Conservation (phyloP, 53 echinoderm and acorn worm genomes). For the Astropecten irregularis region DNA sequence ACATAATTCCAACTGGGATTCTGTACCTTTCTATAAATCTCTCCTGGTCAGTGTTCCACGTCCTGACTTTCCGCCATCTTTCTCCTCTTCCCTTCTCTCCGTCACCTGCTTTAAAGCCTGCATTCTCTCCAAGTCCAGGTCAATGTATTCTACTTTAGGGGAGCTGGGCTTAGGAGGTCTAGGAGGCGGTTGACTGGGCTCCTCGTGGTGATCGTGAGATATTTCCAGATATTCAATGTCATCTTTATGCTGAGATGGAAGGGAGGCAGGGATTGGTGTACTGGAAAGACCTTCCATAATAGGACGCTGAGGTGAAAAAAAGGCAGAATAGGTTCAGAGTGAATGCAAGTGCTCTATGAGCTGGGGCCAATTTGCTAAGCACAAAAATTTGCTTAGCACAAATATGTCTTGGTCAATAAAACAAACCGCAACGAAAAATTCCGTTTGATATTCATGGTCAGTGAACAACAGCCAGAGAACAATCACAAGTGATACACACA, state of each 20-base stretch:
- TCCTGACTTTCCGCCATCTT: conserved; percentile 18
- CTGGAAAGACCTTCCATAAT: conserved; percentile 27
- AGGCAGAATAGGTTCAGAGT: too few species aligned
- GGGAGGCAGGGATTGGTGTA: conserved; percentile 56
- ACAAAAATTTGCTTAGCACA: too few species aligned
- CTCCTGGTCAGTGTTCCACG: conserved; percentile 24
- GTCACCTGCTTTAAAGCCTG: conserved; percentile 78
- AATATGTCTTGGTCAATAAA: too few species aligned
- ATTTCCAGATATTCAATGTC: conserved; percentile 87
- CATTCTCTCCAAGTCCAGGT: conserved; percentile 82
- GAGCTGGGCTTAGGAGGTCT: conserved; percentile 73
- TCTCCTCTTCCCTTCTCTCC: conserved; percentile 72
- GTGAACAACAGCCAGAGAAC: too few species aligned
- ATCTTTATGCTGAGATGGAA: conserved; percentile 44
- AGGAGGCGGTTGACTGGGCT: conserved; percentile 47
- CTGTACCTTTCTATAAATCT: not conserved
- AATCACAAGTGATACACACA: too few species aligned
- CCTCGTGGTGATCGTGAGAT: conserved; percentile 69
- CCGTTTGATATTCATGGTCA: too few species aligned
- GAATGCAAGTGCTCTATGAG: too few species aligned
- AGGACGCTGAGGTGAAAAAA: conserved; percentile 67
- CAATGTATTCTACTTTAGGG: conserved; percentile 83
- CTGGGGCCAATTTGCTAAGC: too few species aligned
- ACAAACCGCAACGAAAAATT: too few species aligned
- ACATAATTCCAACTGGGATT: too few species aligned